Conservation (phyloP, 2,113 vertebrate species). For the Lethenteron camtschaticum region DNA sequence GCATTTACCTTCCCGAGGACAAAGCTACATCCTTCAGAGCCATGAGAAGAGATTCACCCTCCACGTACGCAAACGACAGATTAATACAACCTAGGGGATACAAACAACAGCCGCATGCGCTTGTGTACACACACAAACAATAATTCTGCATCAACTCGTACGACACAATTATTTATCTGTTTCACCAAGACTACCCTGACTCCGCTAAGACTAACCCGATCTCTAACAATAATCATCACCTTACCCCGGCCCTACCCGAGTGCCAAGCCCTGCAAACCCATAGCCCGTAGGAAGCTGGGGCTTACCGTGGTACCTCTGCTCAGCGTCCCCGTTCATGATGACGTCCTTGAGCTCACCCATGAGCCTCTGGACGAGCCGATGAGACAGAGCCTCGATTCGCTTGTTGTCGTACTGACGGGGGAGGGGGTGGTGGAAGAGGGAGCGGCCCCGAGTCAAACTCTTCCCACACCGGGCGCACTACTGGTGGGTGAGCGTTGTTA, state of each 20-base stretch:
- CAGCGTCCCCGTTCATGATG: conserved; percentile 59
- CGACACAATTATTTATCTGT: no score
- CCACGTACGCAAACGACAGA: conserved; percentile 60
- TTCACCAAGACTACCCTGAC: no score
- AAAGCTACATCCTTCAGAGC: conserved; percentile 60
- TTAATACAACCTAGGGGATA: conserved; percentile 41
- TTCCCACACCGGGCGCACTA: no score
- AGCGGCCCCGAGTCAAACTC: no score
- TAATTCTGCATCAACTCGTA: no score
- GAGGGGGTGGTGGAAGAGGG: conserved; percentile 9
- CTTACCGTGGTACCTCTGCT: conserved; percentile 59
- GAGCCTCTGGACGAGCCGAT: conserved; percentile 42
- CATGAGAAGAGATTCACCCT: conserved; percentile 67
- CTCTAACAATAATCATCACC: no score
- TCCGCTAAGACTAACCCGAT: no score
- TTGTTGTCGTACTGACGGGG: conserved; percentile 51
- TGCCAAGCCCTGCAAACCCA: no score
- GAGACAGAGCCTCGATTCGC: conserved; percentile 40
- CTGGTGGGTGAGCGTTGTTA: no score
- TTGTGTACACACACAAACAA: no score
- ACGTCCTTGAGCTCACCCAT: conserved; percentile 54
- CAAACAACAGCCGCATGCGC: background rate
- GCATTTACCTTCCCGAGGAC: conserved; percentile 51
- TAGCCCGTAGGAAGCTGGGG: no score
- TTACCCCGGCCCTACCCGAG: no score